Base-by-base conservation (phyloP, 2,888 invertebrate genomes). In the Sisyra terminalis region DNA sequence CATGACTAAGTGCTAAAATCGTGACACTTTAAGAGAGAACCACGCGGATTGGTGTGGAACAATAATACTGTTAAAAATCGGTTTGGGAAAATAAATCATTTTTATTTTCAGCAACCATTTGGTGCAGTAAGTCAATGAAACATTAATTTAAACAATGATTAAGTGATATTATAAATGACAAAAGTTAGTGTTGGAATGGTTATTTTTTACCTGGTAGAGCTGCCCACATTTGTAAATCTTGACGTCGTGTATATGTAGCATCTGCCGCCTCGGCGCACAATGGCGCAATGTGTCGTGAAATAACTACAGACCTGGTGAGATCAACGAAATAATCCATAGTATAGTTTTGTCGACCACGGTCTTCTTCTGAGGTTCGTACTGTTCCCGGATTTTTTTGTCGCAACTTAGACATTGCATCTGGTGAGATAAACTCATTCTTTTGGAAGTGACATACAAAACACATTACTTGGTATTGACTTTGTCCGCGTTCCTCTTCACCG, bases 371-470 rank as follows among this genome's bases (percentile, higher is more conserved):
- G 1, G 80, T 77, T 29, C 94, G 71, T 32, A 92, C 78, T 11
- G 60, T 58, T 43, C 61, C 59, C 10, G 63, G 62, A 51, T 64
- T 64, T 45, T 61, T 85, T 71, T 94, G 94, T 59, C 93, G 71
- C 40, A 94, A 65, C 61, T 94, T 94, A 29, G 92, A 85, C 89
- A 94, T 93, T 14, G 93, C 93, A 65, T 94, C 94, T 3, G 93
- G 85, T 3, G 93, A 88, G 55, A 94, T 93, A 59, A 93, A 94
- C 55, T 92, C 90, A 50, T 87, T 85, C 64, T 88, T 89, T 43
- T 81, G 78, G 52, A 89, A 86, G 57, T 87, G 85, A 43, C 84
- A 84, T 9, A 92, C 76, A 61, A 93, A 93, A 61, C 94, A 94
- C 63, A 93, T 75, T 4, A 83, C 84, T 66, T 90, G 89, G 59